Base-by-base conservation (phyloP, 2,888 invertebrate genomes). In the Nematopogon swammerdamellus region DNA sequence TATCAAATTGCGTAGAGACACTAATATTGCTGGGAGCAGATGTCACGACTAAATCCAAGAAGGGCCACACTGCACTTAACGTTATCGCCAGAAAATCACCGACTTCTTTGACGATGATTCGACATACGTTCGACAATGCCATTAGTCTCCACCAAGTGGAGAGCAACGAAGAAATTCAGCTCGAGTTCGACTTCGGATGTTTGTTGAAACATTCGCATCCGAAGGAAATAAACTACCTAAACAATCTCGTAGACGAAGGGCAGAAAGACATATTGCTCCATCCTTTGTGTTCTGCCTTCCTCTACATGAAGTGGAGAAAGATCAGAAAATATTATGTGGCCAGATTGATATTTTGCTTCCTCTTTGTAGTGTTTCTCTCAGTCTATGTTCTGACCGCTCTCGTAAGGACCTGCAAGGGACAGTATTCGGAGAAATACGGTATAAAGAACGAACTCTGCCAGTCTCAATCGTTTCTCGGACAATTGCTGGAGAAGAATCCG, bases 281-380 rank as follows among this genome's bases (percentile, higher is more conserved):
- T 76, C 94, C 94, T 0, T 69, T 94, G 1, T 93, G 93, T 64
- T 89, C 92, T 11, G 92, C 93, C 0, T 94, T 94, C 68, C 75
- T 94, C 6, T 89, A 92, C 67, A 84, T 94, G 61, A 94, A 94
- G 64, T 94, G 94, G 94, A 87, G 89, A 57, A 92, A 93, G 69
- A 92, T 94, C 59, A 82, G 92, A 51, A 92, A 92, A 65, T 94
- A 92, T 69, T 94, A 93, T 67, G 85, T 92, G 49, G 91, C 88
- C 0, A 81, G 92, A 52, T 79, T 92, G 52, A 80, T 91, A 47
- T 91, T 92, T 64, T 91, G 90, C 68, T 86, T 90, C 53, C 79
- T 90, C 18, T 92, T 92, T 65, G 89, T 92, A 47, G 70, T 89
- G 19, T 89, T 91, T 59, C 72, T 92, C 49, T 91, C 91, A 2